phyloP scores from a whole-genome alignment of 2,888 invertebrate species.

The Amblyteles armatorius region DNA sequence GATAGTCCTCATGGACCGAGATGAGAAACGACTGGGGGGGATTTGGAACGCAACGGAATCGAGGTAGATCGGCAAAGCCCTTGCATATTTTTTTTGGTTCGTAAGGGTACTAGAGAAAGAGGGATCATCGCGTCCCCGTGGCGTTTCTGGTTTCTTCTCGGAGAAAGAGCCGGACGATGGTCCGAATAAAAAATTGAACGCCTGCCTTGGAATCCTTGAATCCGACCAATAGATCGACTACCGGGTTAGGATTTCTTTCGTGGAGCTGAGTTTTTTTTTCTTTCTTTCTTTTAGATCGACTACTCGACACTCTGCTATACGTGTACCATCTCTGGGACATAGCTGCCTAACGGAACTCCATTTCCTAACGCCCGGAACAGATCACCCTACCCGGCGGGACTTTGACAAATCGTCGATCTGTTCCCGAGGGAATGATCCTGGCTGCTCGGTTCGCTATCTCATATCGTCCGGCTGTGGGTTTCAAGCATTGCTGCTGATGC shows the following conservation, averaged over 20 bases:
- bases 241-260: constrained; percentile 26
- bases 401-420: constrained; percentile 83
- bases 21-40: constrained; percentile 30
- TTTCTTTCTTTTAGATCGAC: constrained; percentile 9
- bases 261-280: background rate
- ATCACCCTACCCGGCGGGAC: constrained; percentile 71
- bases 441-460: constrained; percentile 57
- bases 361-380: constrained; percentile 52
- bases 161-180: constrained; percentile 6
- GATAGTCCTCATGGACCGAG: constrained; percentile 17
- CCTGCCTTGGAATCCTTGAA: constrained; percentile 51
- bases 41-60: constrained; percentile 23
- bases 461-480: constrained; percentile 66
- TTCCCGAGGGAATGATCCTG: constrained; percentile 68
- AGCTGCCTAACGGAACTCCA: constrained; percentile 60
- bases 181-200: constrained; percentile 64
- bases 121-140: background rate
- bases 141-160: background rate
- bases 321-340: constrained; percentile 57
- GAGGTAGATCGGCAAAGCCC: background rate
- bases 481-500: constrained; percentile 31
- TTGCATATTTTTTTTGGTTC: constrained; percentile 9
- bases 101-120: background rate
- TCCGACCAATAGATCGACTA: constrained; percentile 50
- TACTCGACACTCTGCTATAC: constrained; percentile 58